These are phyloP conservation scores for Scaptomyza cyrtandrae DNA, from an alignment of 2,888 invertebrate genomes.

Conservation along the genomic window DNA sequence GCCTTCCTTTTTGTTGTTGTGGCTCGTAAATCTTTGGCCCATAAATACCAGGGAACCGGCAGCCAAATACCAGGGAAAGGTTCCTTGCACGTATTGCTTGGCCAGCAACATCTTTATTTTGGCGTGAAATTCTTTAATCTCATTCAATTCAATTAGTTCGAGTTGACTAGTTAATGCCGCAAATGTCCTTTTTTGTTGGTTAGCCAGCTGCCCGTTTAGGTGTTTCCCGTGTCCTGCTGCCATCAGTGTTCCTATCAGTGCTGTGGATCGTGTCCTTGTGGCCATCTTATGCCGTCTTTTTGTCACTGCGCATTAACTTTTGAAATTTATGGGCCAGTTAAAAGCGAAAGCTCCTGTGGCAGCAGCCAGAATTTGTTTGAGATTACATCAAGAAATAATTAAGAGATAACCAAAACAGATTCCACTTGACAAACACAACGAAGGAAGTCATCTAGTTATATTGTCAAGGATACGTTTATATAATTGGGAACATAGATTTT, in stretches of 20 bases:
- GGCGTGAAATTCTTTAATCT: constrained; percentile 84
- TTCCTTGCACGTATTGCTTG: constrained; percentile 43
- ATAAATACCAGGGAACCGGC: constrained; percentile 72
- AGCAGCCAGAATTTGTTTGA: constrained; percentile 35
- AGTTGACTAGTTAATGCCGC: constrained; percentile 82
- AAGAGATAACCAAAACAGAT: constrained; percentile 26
- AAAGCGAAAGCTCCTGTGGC: constrained; percentile 27
- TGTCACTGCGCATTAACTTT: constrained; percentile 76
- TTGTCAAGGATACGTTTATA: too few species aligned
- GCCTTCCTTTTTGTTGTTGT: constrained; percentile 48
- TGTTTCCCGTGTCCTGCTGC: too few species aligned
- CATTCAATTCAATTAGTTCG: constrained; percentile 84
- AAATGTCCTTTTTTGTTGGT: constrained; percentile 53
- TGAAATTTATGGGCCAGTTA: constrained; percentile 78
- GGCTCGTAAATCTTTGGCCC: constrained; percentile 81
- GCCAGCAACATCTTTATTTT: constrained; percentile 66
- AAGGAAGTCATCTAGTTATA: neutral
- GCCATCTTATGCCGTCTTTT: constrained; percentile 28
- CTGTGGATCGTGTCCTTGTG: constrained; percentile 14
- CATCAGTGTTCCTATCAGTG: too few species aligned
- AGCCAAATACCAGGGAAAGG: too few species aligned
- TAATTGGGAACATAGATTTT: neutral
- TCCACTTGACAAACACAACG: constrained; percentile 4
- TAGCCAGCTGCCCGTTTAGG: constrained; percentile 53
- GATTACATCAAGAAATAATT: constrained; percentile 37